A percentile compares a stretch with the other conserved stretches of the same genome.
phyloP scores from a whole-genome alignment of 2,888 invertebrate genomes.

The Unio delphinus region DNA sequence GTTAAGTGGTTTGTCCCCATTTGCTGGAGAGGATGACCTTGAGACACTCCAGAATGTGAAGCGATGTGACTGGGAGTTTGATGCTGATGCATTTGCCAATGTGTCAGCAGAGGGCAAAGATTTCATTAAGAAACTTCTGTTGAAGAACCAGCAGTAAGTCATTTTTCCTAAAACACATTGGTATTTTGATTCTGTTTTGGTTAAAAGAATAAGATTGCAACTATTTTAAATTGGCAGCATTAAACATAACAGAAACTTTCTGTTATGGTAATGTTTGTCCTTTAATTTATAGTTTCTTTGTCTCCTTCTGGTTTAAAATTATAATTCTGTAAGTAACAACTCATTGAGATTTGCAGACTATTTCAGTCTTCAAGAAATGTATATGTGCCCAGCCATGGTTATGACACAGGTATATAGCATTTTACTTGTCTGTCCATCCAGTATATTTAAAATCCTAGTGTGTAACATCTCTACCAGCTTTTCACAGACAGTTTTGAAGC shows the following conservation, averaged over 20 bases:
- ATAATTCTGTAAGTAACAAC: neutral
- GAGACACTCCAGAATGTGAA: constrained; percentile 98
- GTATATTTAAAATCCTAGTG: too few species aligned
- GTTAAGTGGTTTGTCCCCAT: constrained; percentile 96
- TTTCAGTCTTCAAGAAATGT: too few species aligned
- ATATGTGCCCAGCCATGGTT: too few species aligned
- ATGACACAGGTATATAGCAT: too few species aligned
- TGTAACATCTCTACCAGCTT: too few species aligned
- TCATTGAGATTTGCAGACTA: neutral
- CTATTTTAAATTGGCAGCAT: too few species aligned
- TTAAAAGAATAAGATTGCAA: too few species aligned
- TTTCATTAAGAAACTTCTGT: constrained; percentile 92
- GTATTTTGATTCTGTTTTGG: too few species aligned
- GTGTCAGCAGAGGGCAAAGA: constrained; percentile 98
- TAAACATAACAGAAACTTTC: too few species aligned
- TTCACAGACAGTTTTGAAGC: too few species aligned
- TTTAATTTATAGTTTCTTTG: neutral
- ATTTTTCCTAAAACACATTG: neutral
- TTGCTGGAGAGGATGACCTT: constrained; percentile 98
- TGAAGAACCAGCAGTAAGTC: constrained; percentile 85
- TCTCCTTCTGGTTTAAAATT: neutral
- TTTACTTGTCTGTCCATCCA: too few species aligned
- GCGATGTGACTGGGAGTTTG: constrained; percentile 99
- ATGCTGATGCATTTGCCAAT: constrained; percentile 92
- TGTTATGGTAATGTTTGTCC: neutral